Evolutionary conservation across 2,888 invertebrate species (phyloP), one percentile per base, ranked within the genome.

Genomic region (Chymomyza fuscimana): DNA sequence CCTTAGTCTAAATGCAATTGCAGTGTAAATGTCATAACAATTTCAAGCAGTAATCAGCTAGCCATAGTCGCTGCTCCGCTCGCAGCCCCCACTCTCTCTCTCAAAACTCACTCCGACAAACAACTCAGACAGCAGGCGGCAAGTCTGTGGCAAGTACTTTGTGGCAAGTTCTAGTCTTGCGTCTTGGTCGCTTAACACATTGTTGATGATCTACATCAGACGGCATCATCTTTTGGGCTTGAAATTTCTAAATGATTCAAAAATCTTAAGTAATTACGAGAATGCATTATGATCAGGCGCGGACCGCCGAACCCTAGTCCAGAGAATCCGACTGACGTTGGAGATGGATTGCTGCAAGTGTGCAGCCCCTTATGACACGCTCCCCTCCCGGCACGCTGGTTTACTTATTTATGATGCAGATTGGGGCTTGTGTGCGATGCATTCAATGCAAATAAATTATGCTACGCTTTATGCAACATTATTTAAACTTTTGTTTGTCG

Each of bases 201-300:
- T 87, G 81, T 81, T 87, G 88, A 87, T 85, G 86, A 78, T 76
- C 83, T 81, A 72, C 72, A 77, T 70, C 78, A 78, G 76, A 83
- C 72, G 70, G 74, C 74, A 74, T 78, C 75, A 83, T 76, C 78
- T 82, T 82, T 77, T 76, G 63, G 79, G 75, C 74, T 76, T 76
- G 74, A 75, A 79, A 87, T 83, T 88, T 89, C 87, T 86, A 89
- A 91, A 90, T 90, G 91, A 88, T 85, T 90, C 86, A 88, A 89
- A 90, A 83, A 90, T 89, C 84, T 89, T 85, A 90, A 89, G 88
- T 89, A 90, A 91, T 91, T 89, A 82, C 88, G 77, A 81, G 80
- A 86, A 82, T 80, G 87, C 81, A 85, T 88, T 88, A 82, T 87
- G 82, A 88, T 87, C 87, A 86, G 88, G 10, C 6, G 40, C 4